phyloP scores from a whole-genome alignment of 2,888 invertebrate species.

The Merodon equestris region DNA sequence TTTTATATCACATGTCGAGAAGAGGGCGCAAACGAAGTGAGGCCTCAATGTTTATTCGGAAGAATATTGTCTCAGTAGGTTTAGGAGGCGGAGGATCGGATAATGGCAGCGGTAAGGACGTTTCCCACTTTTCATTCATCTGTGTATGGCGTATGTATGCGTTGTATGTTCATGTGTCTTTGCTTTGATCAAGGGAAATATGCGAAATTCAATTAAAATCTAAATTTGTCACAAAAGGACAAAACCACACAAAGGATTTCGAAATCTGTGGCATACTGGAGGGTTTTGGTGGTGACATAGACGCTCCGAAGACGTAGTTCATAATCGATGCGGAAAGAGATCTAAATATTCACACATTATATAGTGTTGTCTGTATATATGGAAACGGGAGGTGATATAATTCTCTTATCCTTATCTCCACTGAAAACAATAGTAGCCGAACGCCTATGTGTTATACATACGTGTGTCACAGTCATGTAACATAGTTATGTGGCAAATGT shows the following conservation, averaged over 20 bases:
- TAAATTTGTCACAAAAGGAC: constrained; percentile 69
- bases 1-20: not conserved
- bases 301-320: constrained; percentile 48
- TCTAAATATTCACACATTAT: constrained; percentile 58
- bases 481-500: too few relatives aligned
- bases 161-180: constrained; percentile 2
- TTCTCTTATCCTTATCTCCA: constrained; percentile 57
- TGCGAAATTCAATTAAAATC: constrained; percentile 69
- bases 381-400: constrained; percentile 30
- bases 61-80: constrained; percentile 27
- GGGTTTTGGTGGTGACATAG: constrained; percentile 57
- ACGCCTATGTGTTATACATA: not conserved
- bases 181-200: constrained; percentile 67
- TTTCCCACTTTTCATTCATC: constrained; percentile 50
- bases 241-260: constrained; percentile 66
- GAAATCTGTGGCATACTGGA: constrained; percentile 64
- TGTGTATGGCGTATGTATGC: constrained; percentile 12
- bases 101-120: not conserved
- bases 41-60: constrained; percentile 11
- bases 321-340: constrained; percentile 57
- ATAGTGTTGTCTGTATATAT: constrained; percentile 21
- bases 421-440: constrained; percentile 21
- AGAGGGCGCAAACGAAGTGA: not conserved
- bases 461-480: too few relatives aligned
- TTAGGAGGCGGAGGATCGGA: not conserved